Base-by-base conservation (phyloP, 2,113 vertebrate species). In the Takifugu bimaculatus region DNA sequence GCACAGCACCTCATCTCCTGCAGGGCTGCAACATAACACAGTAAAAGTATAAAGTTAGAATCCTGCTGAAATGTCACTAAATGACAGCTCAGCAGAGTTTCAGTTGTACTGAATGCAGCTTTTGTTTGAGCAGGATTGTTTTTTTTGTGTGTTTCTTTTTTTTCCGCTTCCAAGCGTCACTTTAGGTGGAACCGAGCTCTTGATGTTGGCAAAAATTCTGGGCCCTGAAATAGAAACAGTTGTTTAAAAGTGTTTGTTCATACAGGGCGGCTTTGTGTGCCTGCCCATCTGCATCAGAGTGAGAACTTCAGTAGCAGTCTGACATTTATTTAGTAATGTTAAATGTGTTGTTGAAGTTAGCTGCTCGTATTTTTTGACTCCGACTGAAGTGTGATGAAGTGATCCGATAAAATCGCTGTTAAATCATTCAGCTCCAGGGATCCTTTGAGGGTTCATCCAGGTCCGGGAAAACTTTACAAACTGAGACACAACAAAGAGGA, bases 51-150 rank as follows among this genome's bases (percentile, higher is more conserved):
- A 80, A 77, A 75, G 78, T 82, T 81, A 74, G 70, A 82, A 58
- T 80, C 42, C 55, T 58, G 57, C 61, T 59, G 54, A 64, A 74
- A 61, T 62, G 54, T 59, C 69, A 68, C 45, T 45, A 78, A 82
- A 79, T 70, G 66, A 61, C 71, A 79, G 54, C 64, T 51, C 42
- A 62, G 1, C 63, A 54, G 50, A 71, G 54, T 48, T 69, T 81
- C 56, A 68, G 28, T 54, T 42, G 29, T 65, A 61, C 69, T 85
- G 79, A 89, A 82, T 77, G 67, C 83, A 60, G 45, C 71, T 60
- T 87, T 86, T 88, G 77, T 88, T 74, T 70, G 61, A 83, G 65
- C 47, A 28, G 13, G 51, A 74, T 77, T 72, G 65, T 85, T 83
- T 77, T 86, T 7, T 7, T 7, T 39, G 2, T 39, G 2, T 39